Conservation (phyloP, 1,140 invertebrate species). For the Lanistes nyassanus region DNA sequence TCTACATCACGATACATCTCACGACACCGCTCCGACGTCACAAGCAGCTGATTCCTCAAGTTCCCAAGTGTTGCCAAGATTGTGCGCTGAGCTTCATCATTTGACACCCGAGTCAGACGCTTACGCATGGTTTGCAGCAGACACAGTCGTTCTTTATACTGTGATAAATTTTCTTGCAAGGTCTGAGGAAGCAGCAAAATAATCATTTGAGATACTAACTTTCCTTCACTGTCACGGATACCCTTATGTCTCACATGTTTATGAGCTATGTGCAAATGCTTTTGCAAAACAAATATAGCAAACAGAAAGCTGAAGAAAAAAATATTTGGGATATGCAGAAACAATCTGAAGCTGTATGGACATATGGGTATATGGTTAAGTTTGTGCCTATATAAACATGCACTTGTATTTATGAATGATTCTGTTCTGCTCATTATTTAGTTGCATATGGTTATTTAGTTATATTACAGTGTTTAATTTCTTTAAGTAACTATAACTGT, state of each 20-base stretch:
- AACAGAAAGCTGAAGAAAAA: slow-evolving; percentile 77
- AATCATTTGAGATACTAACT: too few relatives aligned
- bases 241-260: neutral
- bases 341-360: too few relatives aligned
- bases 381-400: too few relatives aligned
- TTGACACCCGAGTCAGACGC: slow-evolving; percentile 75
- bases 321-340: too few relatives aligned
- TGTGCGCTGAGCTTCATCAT: slow-evolving; percentile 70
- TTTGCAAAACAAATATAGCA: slow-evolving; percentile 74
- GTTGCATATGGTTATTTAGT: too few relatives aligned
- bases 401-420: too few relatives aligned
- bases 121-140: slow-evolving; percentile 75
- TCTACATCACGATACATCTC: slow-evolving; percentile 76
- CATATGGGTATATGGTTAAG: too few relatives aligned
- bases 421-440: too few relatives aligned
- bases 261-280: neutral
- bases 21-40: slow-evolving; percentile 81
- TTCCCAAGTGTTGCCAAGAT: slow-evolving; percentile 68
- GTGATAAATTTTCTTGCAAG: slow-evolving; percentile 65
- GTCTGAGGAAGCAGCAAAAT: slow-evolving; percentile 32
- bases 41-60: slow-evolving; percentile 81
- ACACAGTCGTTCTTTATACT: slow-evolving; percentile 77
- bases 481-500: too few relatives aligned
- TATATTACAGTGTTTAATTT: too few relatives aligned
- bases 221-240: too few relatives aligned